Evolutionary conservation across 1,140 invertebrate species (phyloP).

Genomic region (Helicorthomorpha holstii): DNA sequence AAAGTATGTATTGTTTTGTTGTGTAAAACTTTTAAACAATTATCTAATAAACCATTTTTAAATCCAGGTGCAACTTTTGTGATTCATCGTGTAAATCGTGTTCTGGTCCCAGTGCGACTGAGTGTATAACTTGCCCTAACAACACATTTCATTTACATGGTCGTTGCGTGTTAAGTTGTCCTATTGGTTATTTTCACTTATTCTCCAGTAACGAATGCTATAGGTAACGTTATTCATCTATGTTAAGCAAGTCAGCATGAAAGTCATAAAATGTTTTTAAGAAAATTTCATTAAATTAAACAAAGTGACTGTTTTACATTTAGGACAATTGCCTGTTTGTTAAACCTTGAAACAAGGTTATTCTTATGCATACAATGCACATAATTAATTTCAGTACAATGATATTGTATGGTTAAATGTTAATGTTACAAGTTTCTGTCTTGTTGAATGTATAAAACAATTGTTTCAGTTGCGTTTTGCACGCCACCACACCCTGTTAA

Average conservation of each 20-base stretch:
- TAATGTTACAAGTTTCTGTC: too few species aligned
- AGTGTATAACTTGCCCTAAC: constrained; percentile 56
- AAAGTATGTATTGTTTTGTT: constrained; percentile 1
- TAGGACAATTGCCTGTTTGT: background rate
- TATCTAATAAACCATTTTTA: background rate
- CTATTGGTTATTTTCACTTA: constrained; percentile 49
- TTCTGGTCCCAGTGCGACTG: constrained; percentile 48
- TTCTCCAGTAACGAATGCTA: constrained; percentile 37
- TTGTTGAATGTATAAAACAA: too few species aligned
- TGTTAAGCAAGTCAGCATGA: background rate
- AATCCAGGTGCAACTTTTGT: constrained; percentile 43
- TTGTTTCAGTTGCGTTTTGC: too few species aligned
- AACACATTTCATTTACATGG: constrained; percentile 13
- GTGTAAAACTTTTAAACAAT: background rate
- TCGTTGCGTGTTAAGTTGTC: constrained; percentile 37
- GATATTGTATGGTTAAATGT: too few species aligned
- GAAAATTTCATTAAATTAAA: background rate
- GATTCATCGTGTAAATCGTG: constrained; percentile 64
- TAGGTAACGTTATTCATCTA: background rate
- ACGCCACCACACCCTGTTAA: too few species aligned
- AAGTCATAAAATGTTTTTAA: too few species aligned
- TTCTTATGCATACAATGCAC: too few species aligned
- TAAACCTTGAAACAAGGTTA: background rate
- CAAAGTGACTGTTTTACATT: background rate
- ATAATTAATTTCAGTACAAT: too few species aligned